Evolutionary conservation across 53 echinoderm and acorn worm genomes (phyloP).

Genomic region (Paracentrotus lividus): DNA sequence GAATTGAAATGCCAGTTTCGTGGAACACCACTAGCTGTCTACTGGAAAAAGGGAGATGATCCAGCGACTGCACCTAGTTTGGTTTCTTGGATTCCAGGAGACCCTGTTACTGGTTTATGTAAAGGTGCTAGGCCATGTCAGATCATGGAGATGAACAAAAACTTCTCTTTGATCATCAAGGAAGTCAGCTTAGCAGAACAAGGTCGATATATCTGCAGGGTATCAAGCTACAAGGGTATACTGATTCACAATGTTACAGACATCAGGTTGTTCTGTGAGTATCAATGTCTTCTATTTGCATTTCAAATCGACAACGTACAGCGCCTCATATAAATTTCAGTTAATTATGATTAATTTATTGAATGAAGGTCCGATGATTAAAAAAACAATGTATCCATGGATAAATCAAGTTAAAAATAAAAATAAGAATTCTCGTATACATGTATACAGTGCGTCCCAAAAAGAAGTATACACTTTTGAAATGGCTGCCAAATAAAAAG

Average conservation of each 20-base stretch:
- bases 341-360: too few relatives aligned
- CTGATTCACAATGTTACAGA: background rate
- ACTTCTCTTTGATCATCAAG: background rate
- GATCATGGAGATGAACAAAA: background rate
- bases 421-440: too few relatives aligned
- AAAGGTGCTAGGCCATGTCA: background rate
- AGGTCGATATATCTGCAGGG: background rate
- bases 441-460: too few relatives aligned
- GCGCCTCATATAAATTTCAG: too few relatives aligned
- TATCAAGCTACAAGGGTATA: background rate
- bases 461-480: too few relatives aligned
- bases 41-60: background rate
- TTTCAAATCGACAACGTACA: too few relatives aligned
- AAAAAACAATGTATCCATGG: too few relatives aligned
- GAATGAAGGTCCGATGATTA: too few relatives aligned
- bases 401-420: too few relatives aligned
- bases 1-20: background rate
- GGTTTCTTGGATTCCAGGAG: background rate
- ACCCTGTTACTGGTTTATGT: background rate
- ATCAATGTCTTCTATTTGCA: too few relatives aligned
- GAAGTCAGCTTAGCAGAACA: background rate
- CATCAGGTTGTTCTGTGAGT: background rate
- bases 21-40: background rate
- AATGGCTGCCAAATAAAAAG: too few relatives aligned
- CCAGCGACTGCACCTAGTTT: background rate